These are phyloP conservation scores for Peromyscus aztecus DNA, from an alignment of 2,797 vertebrate genomes.

Conservation along the genomic window DNA sequence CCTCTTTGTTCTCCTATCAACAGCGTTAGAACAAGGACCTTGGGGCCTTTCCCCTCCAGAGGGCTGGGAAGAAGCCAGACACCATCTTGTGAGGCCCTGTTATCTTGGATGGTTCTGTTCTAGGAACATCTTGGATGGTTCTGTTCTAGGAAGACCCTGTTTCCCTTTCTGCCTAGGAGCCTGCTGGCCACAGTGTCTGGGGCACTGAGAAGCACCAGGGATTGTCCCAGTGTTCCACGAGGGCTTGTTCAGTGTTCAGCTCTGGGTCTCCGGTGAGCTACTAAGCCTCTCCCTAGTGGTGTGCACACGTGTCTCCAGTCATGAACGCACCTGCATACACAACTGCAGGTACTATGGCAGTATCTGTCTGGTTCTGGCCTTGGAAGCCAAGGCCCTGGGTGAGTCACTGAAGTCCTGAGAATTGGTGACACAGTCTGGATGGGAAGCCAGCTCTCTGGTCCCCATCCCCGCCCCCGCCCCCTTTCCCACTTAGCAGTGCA, in stretches of 20 bases:
- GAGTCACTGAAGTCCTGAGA: no score
- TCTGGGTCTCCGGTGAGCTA: background rate
- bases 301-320: background rate
- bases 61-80: no score
- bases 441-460: background rate
- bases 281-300: background rate
- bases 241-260: background rate
- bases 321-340: rapidly evolving
- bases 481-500: background rate
- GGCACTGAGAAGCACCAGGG: background rate
- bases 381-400: background rate
- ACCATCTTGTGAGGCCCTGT: background rate
- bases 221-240: background rate
- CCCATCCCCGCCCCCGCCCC: no score
- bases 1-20: no score
- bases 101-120: background rate
- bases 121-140: background rate
- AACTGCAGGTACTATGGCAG: background rate
- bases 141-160: background rate
- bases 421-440: background rate
- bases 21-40: background rate
- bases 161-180: background rate
- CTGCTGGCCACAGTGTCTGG: background rate
- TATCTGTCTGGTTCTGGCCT: background rate
- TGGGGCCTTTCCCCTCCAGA: background rate